Base-by-base conservation (phyloP, 2,888 invertebrate species). In the Melanargia galathea region DNA sequence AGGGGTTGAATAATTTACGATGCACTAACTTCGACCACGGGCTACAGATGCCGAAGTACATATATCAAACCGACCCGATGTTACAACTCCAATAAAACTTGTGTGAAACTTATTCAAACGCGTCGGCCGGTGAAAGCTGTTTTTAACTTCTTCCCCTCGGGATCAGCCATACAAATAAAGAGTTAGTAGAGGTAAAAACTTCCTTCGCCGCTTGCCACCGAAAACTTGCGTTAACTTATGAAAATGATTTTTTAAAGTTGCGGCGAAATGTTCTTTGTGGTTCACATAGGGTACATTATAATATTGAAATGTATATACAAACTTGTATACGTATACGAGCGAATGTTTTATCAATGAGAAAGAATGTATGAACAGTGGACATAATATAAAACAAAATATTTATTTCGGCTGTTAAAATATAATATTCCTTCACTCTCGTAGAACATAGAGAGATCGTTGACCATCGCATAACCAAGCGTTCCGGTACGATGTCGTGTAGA, bases 1-100 rank as follows among this genome's bases (percentile, higher is more conserved):
- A 82, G 71, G 82, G 83, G 83, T 81, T 88, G 88, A 89, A 88
- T 89, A 88, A 89, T 88, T 89, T 89, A 89, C 86, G 88, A 86
- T 86, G 83, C 82, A 83, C 78, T 81, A 88, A 87, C 82, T 89
- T 86, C 73, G 77, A 78, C 81, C 83, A 72, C 84, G 81, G 73
- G 80, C 79, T 81, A 80, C 83, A 77, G 79, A 80, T 76, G 78
- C 80, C 74, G 72, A 67, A 71, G 78, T 84, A 82, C 84, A 86
- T 88, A 87, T 86, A 87, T 86, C 87, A 89, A 84, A 81, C 77
- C 77, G 77, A 75, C 75, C 80, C 83, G 79, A 86, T 87, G 79
- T 77, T 78, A 77, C 78, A 80, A 80, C 78, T 81, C 79, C 80
- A 80, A 81, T 81, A 81, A 78, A 81, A 81, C 80, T 81, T 80